Base-by-base conservation (phyloP, 2,888 invertebrate species). In the Monoplex corrugatus region DNA sequence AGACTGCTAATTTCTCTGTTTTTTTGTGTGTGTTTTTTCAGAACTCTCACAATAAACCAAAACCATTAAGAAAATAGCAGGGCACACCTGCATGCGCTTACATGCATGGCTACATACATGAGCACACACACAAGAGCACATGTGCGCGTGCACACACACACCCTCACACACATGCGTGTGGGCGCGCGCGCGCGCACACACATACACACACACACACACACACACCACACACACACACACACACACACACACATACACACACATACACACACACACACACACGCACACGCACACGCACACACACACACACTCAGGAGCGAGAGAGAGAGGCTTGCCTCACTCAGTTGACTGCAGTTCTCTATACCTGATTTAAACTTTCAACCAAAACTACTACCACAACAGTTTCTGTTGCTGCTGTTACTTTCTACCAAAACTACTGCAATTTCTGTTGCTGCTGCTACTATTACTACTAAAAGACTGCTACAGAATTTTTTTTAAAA, bases 141-240 rank as follows among this genome's bases (percentile, higher is more conserved):
- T n/a, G n/a, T n/a, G n/a, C n/a, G n/a, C n/a, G n/a, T 78, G 75
- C 85, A 85, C 85, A 50, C 85, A 85, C 85, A 50, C 85, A 85
- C 85, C 16, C 85, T 50, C 85, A 50, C 85, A 85, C 85, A 63
- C 86, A 86, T 68, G n/a, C 86, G 63, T 38, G 32, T 43, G 75
- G 75, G 35, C 86, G 68, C 85, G 23, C 85, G 45, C 85, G 23
- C 19, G 45, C 63, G 28, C 19, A 63, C 32, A 63, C 40, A 32
- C 86, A 86, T 32, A 63, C 35, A 86, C 86, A 63, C 57, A 80
- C 80, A 80, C 38, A 80, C 80, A 72, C 72, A n/a, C 85, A 86
- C 57, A 35, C 16, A 32, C 45, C 87, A 63, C 78, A 44, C 82
- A 57, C 80, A 35, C 87, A 50, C 87, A 44, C 87, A 78, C 87